Conservation (phyloP, 2,888 invertebrate genomes). For the Meteorus colon region DNA sequence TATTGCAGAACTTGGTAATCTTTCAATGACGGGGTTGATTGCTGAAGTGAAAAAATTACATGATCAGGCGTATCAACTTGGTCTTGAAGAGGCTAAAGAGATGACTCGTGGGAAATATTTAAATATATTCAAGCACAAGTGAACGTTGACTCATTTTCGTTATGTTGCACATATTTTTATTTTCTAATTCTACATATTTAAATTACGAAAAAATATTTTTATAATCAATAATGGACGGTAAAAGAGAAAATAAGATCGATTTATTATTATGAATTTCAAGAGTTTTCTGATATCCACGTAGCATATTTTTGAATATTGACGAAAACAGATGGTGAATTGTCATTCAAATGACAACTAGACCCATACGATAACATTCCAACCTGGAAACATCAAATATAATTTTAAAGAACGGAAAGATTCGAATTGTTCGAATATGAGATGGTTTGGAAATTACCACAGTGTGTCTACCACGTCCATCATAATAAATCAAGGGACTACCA, state of each 20-base stretch:
- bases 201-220: conserved; percentile 21
- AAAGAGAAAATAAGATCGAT: conserved; percentile 21
- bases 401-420: conserved; percentile 9
- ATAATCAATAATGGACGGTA: conserved; percentile 29
- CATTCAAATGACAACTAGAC: conserved; percentile 84
- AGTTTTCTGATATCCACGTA: conserved; percentile 85
- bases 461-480: conserved; percentile 77
- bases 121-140: conserved; percentile 82
- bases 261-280: conserved; percentile 56
- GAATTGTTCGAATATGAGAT: not conserved
- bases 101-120: conserved; percentile 97
- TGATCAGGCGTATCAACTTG: conserved; percentile 94
- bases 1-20: conserved; percentile 79
- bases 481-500: conserved; percentile 82
- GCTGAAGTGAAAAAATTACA: conserved; percentile 95
- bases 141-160: conserved; percentile 34
- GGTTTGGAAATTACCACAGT: conserved; percentile 76
- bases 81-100: conserved; percentile 95
- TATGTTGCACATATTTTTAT: conserved; percentile 25
- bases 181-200: conserved; percentile 4
- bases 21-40: conserved; percentile 89
- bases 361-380: conserved; percentile 88
- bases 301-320: conserved; percentile 84
- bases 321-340: conserved; percentile 85
- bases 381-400: conserved; percentile 69